phyloP scores from a whole-genome alignment of 2,888 invertebrate genomes.

The Netelia inedita region DNA sequence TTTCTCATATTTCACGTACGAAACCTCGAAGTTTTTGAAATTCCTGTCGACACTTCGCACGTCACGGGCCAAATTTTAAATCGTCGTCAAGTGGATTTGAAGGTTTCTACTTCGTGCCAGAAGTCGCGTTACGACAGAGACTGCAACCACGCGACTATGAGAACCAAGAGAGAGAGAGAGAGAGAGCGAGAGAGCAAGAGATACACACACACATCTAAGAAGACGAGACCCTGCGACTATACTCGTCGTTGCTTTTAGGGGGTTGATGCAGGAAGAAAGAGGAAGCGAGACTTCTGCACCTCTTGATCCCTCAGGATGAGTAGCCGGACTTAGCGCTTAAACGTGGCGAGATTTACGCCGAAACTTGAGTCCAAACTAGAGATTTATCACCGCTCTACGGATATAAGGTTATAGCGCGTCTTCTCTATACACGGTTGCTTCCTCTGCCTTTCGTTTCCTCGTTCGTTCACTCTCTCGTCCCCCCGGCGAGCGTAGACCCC shows the following conservation, averaged over 20 bases:
- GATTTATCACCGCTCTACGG: constrained; percentile 82
- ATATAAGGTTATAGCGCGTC: constrained; percentile 66
- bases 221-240: constrained; percentile 38
- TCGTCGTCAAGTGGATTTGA: constrained; percentile 70
- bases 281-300: constrained; percentile 75
- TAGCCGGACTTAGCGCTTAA: constrained; percentile 84
- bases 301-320: constrained; percentile 83
- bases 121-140: neutral
- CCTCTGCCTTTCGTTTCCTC: constrained; percentile 18
- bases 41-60: too few species aligned
- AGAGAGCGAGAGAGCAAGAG: neutral
- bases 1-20: too few species aligned
- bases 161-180: neutral
- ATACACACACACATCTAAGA: constrained; percentile 7
- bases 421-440: constrained; percentile 54
- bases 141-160: constrained; percentile 20
- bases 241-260: constrained; percentile 23
- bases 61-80: constrained; percentile 58
- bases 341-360: constrained; percentile 85
- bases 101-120: neutral
- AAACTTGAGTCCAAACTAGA: constrained; percentile 83
- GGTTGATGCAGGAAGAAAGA: constrained; percentile 9
- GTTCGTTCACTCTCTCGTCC: constrained; percentile 23
- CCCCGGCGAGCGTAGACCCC: neutral
- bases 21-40: too few species aligned